Conservation (phyloP, 1,140 invertebrate species). For the Pseudomyrmex pallidus region DNA sequence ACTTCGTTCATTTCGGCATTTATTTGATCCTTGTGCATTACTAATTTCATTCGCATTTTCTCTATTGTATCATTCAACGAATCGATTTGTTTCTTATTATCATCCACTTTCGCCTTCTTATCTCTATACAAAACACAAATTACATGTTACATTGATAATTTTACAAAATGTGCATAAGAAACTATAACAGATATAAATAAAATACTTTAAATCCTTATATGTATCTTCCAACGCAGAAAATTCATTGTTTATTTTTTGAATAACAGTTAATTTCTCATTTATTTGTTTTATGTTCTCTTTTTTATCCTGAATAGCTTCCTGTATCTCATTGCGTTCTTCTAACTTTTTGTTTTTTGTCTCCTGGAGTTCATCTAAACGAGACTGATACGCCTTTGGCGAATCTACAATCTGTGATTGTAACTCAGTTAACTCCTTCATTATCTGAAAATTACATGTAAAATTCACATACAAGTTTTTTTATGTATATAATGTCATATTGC, state of each 20-base stretch:
- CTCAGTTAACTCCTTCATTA: conserved; percentile 66
- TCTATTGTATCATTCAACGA: conserved; percentile 4
- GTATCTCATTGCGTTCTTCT: conserved; percentile 66
- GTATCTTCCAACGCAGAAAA: conserved; percentile 57
- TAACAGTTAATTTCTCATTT: conserved; percentile 60
- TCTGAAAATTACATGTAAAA: conserved; percentile 61
- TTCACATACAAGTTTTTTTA: background rate
- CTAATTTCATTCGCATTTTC: conserved; percentile 47
- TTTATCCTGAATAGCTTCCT: conserved; percentile 70
- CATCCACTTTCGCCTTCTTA: conserved; percentile 44
- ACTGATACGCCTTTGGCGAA: conserved; percentile 72
- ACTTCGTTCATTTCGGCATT: conserved; percentile 50
- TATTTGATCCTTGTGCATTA: conserved; percentile 49
- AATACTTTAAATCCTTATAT: conserved; percentile 63
- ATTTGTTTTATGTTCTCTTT: conserved; percentile 71
- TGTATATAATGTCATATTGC: conserved; percentile 37
- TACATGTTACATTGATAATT: conserved; percentile 25
- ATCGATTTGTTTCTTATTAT: conserved; percentile 58
- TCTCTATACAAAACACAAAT: conserved; percentile 41
- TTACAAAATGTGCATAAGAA: conserved; percentile 26
- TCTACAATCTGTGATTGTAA: conserved; percentile 73
- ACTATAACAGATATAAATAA: conserved; percentile 3
- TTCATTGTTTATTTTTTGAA: conserved; percentile 66
- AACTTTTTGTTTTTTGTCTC: conserved; percentile 60
- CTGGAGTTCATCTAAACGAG: conserved; percentile 67